Evolutionary conservation across 2,113 vertebrate species (phyloP), one percentile per base, ranked within the genome.

Genomic region (Perca schrenkii): DNA sequence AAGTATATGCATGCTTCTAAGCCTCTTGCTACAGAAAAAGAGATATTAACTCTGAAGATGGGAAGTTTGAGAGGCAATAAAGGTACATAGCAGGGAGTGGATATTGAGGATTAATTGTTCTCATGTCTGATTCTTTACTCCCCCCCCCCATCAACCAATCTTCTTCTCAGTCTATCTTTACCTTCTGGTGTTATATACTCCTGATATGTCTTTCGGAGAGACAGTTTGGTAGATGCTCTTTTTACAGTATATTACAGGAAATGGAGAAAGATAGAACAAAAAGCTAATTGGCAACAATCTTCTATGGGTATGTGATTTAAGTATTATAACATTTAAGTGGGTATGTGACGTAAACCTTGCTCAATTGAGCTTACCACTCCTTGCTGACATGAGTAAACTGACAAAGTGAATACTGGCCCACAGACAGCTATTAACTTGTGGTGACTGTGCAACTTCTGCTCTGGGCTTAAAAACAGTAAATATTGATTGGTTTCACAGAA

Each of bases 91-190:
- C 89, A 92, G 94, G 89, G 92, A 95, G 89, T 89, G 90, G 85
- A 94, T 93, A 94, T 92, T 90, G 91, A 92, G 91, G 92, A 96
- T 95, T 93, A 93, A 94, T 94, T 94, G 94, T 89, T 92, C 87
- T 91, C 90, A 88, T 91, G 91, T 90, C 85, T 92, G 80, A 90
- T 87, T 91, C 82, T 90, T 87, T 81, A 78, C 61, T 80, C n/a
- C n/a, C 87, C 77, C 82, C 80, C 10, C 5, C 74, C 82, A 83
- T 91, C 86, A 84, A 60, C 85, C 85, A 80, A 75, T 88, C 81
- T 77, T 73, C 54, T 28, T 54, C 63, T 53, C 57, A 60, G 62
- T 82, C 71, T 76, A 63, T 87, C 79, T 83, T 86, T 84, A 64
- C 70, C 70, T 86, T 69, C 65, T 81, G 56, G 71, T 28, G 21